Evolutionary conservation across 2,113 vertebrate species (phyloP), one percentile per base, ranked within the genome.

Genomic region (Trinectes maculatus): DNA sequence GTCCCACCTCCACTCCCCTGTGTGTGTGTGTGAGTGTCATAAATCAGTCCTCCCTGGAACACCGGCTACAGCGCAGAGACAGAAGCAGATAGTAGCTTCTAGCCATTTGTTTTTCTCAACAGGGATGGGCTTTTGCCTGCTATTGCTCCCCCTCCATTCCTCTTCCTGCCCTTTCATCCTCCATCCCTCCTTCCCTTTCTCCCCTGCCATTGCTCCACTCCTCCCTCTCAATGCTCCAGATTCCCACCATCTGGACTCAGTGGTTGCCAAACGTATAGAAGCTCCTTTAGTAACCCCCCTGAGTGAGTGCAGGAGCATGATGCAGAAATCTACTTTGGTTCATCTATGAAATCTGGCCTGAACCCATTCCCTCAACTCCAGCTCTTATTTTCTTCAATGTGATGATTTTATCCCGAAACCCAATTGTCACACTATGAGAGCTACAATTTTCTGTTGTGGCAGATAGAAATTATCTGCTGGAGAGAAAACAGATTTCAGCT

Each of bases 221-320:
- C 65, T 82, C 78, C 82, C 61, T 51, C 87, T 77, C 83, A 69
- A 18, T 73, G 87, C 80, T 86, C 89, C 83, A 88, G 83, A 89
- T 91, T 89, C 82, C 60, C 79, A 82, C 91, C 89, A 92, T 92
- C 91, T 92, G 91, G 89, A 80, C 79, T 76, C 70, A 49, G 56
- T 57, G 53, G 69, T 81, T 91, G 88, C 89, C 89, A 92, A 89
- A 91, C 84, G 86, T 90, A 82, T 77, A 60, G 78, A 78, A 74
- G 77, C 83, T 85, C 81, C 77, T 85, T 85, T 71, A 82, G 79
- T 73, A 83, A 72, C 55, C 76, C 82, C 81, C 65, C n/a, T n/a
- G n/a, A n/a, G n/a, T 19, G 83, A 79, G 80, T 77, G 66, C 68
- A 60, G 18, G 74, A 83, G 77, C 77, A 63, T 43, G 62, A 76